These are phyloP conservation scores for Neodiprion virginianus DNA, from an alignment of 1,140 invertebrate species.

Conservation along the genomic window DNA sequence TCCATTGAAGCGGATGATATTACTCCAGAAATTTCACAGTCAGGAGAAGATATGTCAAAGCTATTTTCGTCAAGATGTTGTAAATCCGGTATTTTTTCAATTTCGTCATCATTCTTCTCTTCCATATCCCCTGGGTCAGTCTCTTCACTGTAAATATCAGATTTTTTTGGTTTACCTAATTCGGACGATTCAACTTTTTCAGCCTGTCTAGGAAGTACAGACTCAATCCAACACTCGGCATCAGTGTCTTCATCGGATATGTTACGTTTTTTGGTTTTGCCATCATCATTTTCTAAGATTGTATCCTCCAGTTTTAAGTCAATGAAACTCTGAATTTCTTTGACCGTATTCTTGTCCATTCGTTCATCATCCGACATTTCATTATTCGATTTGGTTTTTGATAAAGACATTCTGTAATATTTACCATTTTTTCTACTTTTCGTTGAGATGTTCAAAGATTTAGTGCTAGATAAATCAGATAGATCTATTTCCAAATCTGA, in stretches of 20 bases:
- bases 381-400: not conserved
- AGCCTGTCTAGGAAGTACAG: not conserved
- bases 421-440: not conserved
- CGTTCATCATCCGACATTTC: not conserved
- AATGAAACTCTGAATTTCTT: not conserved
- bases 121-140: not conserved
- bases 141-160: not conserved
- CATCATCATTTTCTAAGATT: not conserved
- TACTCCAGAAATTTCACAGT: not conserved
- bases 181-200: not conserved
- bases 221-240: not conserved
- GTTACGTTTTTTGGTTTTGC: not conserved
- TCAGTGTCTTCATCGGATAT: constrained; percentile 1
- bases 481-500: constrained; percentile 4
- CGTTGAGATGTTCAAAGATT: not conserved
- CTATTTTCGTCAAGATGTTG: not conserved
- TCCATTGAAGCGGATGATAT: not conserved
- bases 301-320: not conserved
- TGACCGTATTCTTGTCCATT: not conserved
- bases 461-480: constrained; percentile 5
- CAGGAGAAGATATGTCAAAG: not conserved
- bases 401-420: not conserved
- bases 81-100: not conserved
- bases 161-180: not conserved
- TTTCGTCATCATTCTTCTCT: not conserved